Evolutionary conservation across 2,888 invertebrate genomes (phyloP).

Genomic region (Drosophila paranaensis): DNA sequence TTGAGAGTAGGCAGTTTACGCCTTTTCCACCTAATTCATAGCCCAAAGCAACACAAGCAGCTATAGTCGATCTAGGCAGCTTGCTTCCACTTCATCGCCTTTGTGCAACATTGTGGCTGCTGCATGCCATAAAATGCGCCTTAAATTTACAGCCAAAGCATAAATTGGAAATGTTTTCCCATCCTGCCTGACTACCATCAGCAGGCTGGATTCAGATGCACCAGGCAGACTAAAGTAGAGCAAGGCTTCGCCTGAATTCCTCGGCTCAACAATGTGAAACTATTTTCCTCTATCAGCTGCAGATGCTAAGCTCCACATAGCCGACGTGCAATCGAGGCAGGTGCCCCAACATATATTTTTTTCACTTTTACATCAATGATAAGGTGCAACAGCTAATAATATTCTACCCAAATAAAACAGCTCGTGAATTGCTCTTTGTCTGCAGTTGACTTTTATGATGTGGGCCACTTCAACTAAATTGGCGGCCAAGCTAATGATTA

Average conservation of each 20-base stretch:
- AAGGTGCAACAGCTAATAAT: not conserved
- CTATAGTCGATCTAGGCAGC: slow-evolving; percentile 1
- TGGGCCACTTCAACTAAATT: not conserved
- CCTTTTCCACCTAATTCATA: slow-evolving; percentile 21
- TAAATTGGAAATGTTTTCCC: slow-evolving; percentile 29
- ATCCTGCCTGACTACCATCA: slow-evolving; percentile 8
- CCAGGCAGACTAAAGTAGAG: not conserved
- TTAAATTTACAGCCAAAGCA: slow-evolving; percentile 37
- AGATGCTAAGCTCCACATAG: not conserved
- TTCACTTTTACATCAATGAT: not conserved
- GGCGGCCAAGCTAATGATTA: not conserved
- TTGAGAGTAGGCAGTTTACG: not conserved
- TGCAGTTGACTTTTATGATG: not conserved
- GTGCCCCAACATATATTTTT: not conserved
- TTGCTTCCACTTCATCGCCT: slow-evolving; percentile 21
- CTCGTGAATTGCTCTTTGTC: not conserved
- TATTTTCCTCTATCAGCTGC: not conserved
- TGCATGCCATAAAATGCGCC: slow-evolving; percentile 16
- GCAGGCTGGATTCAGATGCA: not conserved
- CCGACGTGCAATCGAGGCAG: not conserved
- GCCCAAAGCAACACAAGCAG: slow-evolving; percentile 10
- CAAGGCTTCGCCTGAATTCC: not conserved
- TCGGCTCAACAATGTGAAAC: not conserved
- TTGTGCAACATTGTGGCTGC: slow-evolving; percentile 43
- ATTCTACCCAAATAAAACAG: not conserved